Base-by-base conservation (phyloP, 1,140 invertebrate genomes). In the Stegodyphus dumicola region DNA sequence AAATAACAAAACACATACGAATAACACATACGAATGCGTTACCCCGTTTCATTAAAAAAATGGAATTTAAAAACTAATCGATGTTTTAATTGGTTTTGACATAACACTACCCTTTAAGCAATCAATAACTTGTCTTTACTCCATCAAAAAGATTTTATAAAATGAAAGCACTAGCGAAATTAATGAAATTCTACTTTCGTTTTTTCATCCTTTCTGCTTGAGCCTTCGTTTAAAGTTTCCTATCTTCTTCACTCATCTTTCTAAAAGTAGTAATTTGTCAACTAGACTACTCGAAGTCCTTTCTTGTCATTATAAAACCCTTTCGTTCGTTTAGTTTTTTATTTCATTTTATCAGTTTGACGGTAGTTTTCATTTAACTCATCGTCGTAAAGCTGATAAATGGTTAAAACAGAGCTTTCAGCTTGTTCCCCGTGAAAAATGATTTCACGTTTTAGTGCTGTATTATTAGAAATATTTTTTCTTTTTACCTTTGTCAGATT, bases 401-500 rank as follows among this genome's bases (percentile, higher is more conserved):
- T 71, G 69, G 69, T 71, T 51, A 71, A 18, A 11, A 33, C 33
- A 71, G 10, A 48, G 6, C 33, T 71, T 71, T 71, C 48, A 49
- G 51, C 66, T 17, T 11, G 49, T 71, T 71, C 11, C 33, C 69
- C 13, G 15, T 71, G 69, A 71, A 49, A 71, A 71, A 71, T 71
- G 69, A n/a, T 49, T 52, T 71, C 13, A 7, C 6, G 9, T 33
- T 18, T 71, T 71, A 33, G 33, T 33, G 33, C 33, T 33, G 33
- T 33, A 33, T 33, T 33, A 33, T 33, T 33, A 33, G 33, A 33
- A 3, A 33, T 33, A 1, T 33, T 33, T 33, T 33, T 33, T 33
- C 33, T 33, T 33, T 33, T 33, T 33, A 33, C 33, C 33, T 33
- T 33, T 33, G 33, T 33, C 33, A 33, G 33, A 33, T 33, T 33